Evolutionary conservation across 2,888 invertebrate genomes (phyloP).

Genomic region (Conops quadrifasciatus): DNA sequence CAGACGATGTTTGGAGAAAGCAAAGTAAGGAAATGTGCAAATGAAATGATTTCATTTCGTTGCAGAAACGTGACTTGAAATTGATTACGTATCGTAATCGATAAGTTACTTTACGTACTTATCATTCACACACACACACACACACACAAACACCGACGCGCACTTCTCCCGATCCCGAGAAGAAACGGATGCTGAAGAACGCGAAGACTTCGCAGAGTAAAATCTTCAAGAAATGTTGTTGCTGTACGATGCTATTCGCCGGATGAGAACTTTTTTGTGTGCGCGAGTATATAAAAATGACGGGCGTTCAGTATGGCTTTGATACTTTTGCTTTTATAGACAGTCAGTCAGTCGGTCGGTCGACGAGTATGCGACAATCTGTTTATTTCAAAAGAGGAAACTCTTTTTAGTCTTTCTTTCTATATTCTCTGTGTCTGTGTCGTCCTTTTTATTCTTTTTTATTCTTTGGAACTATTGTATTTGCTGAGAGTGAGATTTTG

Average conservation of each 20-base stretch:
- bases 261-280: too few relatives aligned
- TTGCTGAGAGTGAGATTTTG: background rate
- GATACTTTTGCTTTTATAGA: too few relatives aligned
- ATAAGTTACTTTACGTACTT: conserved; percentile 13
- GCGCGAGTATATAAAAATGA: too few relatives aligned
- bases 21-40: conserved; percentile 10
- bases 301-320: too few relatives aligned
- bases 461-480: background rate
- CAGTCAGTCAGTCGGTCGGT: background rate
- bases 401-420: too few relatives aligned
- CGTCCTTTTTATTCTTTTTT: conserved; percentile 1
- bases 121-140: background rate
- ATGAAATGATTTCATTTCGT: conserved; percentile 55
- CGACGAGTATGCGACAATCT: background rate
- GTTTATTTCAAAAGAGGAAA: background rate
- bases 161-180: background rate
- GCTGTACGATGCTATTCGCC: too few relatives aligned
- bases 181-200: background rate
- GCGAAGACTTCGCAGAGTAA: background rate
- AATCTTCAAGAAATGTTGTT: background rate
- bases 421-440: too few relatives aligned
- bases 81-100: conserved; percentile 40
- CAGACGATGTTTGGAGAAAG: background rate
- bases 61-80: conserved; percentile 56
- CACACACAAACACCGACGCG: background rate